Evolutionary conservation across 2,888 invertebrate species (phyloP), one percentile per base, ranked within the genome.

Genomic region (Cinara cedri): DNA sequence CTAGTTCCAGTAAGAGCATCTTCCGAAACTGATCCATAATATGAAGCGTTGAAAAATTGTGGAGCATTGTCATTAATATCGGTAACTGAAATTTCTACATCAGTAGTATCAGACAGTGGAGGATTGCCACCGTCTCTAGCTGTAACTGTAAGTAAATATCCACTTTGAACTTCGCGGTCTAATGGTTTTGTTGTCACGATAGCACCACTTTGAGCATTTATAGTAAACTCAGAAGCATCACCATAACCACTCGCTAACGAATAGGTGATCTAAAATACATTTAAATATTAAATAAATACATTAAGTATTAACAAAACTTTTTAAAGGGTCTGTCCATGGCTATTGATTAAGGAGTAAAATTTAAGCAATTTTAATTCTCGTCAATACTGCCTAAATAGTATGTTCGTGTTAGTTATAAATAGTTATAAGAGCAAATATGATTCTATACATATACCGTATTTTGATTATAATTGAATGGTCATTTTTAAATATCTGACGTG

Each of bases 1-100:
- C 86, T 87, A 19, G 87, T 87, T 86, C 94, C 94, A 81, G 95
- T 92, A 82, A 94, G 87, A 19, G 95, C 95, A 85, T 97, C 96
- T 86, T 97, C 97, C 81, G 92, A 89, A 26, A 97, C 92, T 6
- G 90, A 91, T 0, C 94, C 93, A 21, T 91, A 91, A 84, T 97
- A 97, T 4, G 92, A 88, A 0, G 92, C 89, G 82, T 92, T 92
- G 83, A 92, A 92, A 86, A 98, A 98, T 0, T 90, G 88, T 0
- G 98, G 98, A 8, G 93, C 90, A 85, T 97, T 97, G 85, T 99
- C 98, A 85, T 99, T 99, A 0, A 97, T 95, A 85, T 99, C 99
- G 0, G 93, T 93, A 0, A 99, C 92, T 0, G 94, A 92, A 83
- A 99, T 95, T 86, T 98, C 97, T 0, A 99, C 93, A 84, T 97